phyloP scores from a whole-genome alignment of 2,888 invertebrate genomes.

The Lithophane semibrunnea region DNA sequence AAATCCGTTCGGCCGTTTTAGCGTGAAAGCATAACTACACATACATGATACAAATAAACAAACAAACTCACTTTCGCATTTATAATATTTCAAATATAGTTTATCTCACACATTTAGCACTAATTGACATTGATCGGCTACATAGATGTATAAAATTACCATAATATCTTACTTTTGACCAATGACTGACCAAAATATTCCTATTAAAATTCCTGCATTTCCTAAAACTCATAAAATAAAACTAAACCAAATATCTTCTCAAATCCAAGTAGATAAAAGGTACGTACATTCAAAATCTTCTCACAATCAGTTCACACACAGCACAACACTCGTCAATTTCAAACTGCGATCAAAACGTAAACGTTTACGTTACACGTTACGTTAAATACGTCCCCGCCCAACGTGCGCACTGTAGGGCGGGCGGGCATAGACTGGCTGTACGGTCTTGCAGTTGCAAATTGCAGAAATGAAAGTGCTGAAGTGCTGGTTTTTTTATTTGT shows the following conservation, averaged over 20 bases:
- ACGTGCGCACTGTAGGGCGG: constrained; percentile 79
- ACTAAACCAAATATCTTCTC: constrained; percentile 18
- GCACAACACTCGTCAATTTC: constrained; percentile 51
- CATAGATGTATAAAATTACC: background rate
- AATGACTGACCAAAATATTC: background rate
- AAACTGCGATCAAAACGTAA: constrained; percentile 54
- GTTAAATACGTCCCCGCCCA: constrained; percentile 62
- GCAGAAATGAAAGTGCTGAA: constrained; percentile 48
- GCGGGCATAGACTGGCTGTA: constrained; percentile 72
- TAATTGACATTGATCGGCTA: background rate
- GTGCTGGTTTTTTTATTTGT: constrained; percentile 28
- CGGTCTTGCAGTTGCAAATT: constrained; percentile 72
- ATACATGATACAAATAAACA: too few relatives aligned
- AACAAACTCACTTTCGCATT: too few relatives aligned
- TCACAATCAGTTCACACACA: constrained; percentile 46
- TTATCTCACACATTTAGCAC: background rate
- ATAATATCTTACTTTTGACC: background rate
- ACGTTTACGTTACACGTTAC: constrained; percentile 61
- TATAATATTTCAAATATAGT: background rate
- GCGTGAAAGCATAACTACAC: too few relatives aligned
- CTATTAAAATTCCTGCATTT: background rate
- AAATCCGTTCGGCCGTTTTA: too few relatives aligned
- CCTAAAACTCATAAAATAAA: background rate
- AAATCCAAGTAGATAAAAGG: background rate
- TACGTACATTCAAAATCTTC: constrained; percentile 59